Conservation (phyloP, 35 echinoderm and acorn worm genomes). For the Lytechinus variegatus region DNA sequence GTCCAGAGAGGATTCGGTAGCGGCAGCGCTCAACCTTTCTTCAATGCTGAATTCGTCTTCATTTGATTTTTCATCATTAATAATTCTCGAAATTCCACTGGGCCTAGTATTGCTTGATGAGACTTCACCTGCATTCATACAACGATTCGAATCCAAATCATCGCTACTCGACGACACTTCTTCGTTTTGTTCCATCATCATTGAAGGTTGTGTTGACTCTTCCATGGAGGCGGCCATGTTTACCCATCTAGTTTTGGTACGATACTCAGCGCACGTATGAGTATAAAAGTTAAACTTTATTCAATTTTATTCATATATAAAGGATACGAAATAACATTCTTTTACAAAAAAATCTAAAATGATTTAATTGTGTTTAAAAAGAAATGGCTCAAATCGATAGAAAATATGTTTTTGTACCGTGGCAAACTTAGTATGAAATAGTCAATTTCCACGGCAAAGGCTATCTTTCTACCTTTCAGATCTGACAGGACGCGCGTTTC, state of each 20-base stretch:
- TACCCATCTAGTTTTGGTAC: background rate
- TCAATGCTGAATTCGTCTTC: background rate
- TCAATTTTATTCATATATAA: too few relatives aligned
- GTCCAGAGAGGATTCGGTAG: background rate
- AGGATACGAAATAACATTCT: too few relatives aligned
- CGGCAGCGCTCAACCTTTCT: background rate
- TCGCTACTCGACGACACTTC: slow-evolving; percentile 31
- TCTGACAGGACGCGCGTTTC: too few relatives aligned
- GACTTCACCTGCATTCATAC: background rate
- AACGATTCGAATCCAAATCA: background rate
- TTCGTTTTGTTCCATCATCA: background rate
- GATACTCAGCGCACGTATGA: too few relatives aligned
- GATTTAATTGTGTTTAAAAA: too few relatives aligned
- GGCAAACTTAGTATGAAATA: too few relatives aligned
- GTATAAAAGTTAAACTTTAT: too few relatives aligned
- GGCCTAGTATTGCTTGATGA: background rate
- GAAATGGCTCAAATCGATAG: too few relatives aligned
- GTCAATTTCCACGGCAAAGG: too few relatives aligned
- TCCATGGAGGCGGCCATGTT: slow-evolving; percentile 49
- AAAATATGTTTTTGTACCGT: too few relatives aligned
- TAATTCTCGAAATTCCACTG: background rate
- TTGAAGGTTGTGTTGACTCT: background rate
- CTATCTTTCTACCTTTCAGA: too few relatives aligned
- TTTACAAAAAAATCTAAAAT: too few relatives aligned
- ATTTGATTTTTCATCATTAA: background rate